phyloP scores from a whole-genome alignment of 2,113 vertebrate genomes.

The Festucalex cinctus region DNA sequence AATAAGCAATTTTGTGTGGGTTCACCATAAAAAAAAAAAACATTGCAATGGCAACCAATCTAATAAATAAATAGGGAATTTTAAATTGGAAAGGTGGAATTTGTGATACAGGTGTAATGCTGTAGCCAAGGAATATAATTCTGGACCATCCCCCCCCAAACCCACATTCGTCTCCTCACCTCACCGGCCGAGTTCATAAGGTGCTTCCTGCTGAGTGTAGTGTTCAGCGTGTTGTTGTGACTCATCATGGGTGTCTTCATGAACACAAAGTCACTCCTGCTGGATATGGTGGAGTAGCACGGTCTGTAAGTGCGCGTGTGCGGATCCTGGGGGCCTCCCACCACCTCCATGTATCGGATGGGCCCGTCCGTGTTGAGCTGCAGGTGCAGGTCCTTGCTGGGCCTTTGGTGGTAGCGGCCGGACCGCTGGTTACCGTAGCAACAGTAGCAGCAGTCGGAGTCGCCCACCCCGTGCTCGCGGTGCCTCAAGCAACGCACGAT shows the following conservation, averaged over 20 bases:
- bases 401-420: constrained; percentile 73
- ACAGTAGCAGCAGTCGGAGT: constrained; percentile 76
- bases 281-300: constrained; percentile 84
- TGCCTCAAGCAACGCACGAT: constrained; percentile 76
- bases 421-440: constrained; percentile 71
- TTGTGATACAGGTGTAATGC: not conserved
- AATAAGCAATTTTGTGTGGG: no score
- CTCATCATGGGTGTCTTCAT: constrained; percentile 84
- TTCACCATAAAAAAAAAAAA: no score
- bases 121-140: not conserved
- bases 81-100: not conserved
- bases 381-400: constrained; percentile 78
- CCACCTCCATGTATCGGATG: constrained; percentile 87
- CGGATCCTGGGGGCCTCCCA: constrained; percentile 76
- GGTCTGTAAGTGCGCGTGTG: constrained; percentile 81
- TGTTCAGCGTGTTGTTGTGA: constrained; percentile 78
- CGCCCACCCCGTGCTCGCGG: constrained; percentile 44
- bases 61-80: no score
- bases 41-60: no score
- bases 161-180: constrained; percentile 58
- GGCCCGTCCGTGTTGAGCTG: constrained; percentile 85
- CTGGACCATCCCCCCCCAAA: not conserved
- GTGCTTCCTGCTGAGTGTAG: constrained; percentile 77
- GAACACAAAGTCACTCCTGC: constrained; percentile 86
- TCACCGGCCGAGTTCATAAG: constrained; percentile 74